A percentile compares a stretch with the other conserved stretches of the same genome.
Evolutionary conservation across 2,888 invertebrate genomes (phyloP).

Genomic region (Phrixothrix hirtus): DNA sequence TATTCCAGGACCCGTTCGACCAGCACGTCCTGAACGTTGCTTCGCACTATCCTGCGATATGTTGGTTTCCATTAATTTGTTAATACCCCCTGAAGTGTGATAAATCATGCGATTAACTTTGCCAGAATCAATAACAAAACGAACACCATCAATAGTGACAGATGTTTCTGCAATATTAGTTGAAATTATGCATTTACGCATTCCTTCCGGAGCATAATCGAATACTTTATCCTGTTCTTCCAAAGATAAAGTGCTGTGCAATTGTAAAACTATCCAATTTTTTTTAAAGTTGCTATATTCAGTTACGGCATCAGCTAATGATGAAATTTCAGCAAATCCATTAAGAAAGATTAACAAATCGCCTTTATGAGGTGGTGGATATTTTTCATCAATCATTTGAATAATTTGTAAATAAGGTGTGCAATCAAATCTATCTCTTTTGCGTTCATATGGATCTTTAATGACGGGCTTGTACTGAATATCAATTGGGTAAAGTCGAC

Average conservation of each 20-base stretch:
- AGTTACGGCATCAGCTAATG: conserved; percentile 82
- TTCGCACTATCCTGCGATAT: conserved; percentile 97
- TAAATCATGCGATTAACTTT: conserved; percentile 96
- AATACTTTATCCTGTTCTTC: conserved; percentile 98
- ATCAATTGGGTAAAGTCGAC: conserved; percentile 91
- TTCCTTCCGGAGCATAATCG: conserved; percentile 91
- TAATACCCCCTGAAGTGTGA: conserved; percentile 88
- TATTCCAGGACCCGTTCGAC: conserved; percentile 92
- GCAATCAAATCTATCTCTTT: conserved; percentile 81
- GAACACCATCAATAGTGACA: conserved; percentile 95
- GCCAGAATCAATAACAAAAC: conserved; percentile 97
- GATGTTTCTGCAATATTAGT: conserved; percentile 99
- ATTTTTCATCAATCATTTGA: conserved; percentile 89
- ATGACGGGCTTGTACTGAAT: conserved; percentile 79
- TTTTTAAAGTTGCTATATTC: conserved; percentile 77
- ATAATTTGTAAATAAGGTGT: conserved; percentile 91
- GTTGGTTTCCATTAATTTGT: conserved; percentile 90
- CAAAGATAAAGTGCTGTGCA: conserved; percentile 91
- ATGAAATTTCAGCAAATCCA: conserved; percentile 90
- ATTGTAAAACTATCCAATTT: conserved; percentile 89
- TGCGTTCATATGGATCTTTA: conserved; percentile 63
- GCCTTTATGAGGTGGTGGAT: conserved; percentile 64
- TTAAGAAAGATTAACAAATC: conserved; percentile 95
- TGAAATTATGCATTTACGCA: conserved; percentile 94
- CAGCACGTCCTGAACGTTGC: conserved; percentile 94